Evolutionary conservation across 2,113 vertebrate species (phyloP), one percentile per base, ranked within the genome.

Genomic region (Spermophilus dauricus): DNA sequence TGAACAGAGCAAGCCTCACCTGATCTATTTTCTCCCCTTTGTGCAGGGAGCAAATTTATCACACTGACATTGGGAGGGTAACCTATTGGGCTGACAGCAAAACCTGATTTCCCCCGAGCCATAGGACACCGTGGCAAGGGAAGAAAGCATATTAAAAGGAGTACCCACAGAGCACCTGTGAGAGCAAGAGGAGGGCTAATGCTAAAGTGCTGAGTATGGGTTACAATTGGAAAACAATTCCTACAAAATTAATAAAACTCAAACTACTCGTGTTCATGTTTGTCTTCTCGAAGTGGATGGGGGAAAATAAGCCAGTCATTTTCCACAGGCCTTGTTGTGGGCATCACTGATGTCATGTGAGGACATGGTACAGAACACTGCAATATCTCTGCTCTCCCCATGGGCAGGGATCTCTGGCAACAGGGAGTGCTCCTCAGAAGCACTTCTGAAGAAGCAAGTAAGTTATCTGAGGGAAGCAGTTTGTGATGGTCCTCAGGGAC

Each of bases 21-120:
- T 56, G 91, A 97, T 96, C 75, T 96, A 93, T 94, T 97, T 96
- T 97, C 77, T 97, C 73, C 45, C 65, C 26, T 78, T 69, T 69
- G 51, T 96, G 20, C 11, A 17, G 84, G 39, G 4, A 97, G 78
- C 42, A 86, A 97, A 98, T 88, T 88, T 70, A 89, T 97, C 89
- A 97, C 58, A 39, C 12, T 86, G 86, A 91, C 93, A 86, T 0
- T 0, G 28, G 65, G 26, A 89, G n/a, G 69, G 83, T 69, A 97
- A 95, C 58, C 11, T n/a, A 78, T 20, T 42, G 72, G 34, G n/a
- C 48, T 82, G 82, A 87, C 24, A 89, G 75, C 37, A 84, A 94
- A 92, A 91, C 28, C 65, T 32, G 75, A 48, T 56, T 96, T 92
- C 39, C 76, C 37, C 28, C 18, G 53, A 94, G 58, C 58, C 82